A percentile compares a stretch with the other conserved stretches of the same genome.
phyloP scores from a whole-genome alignment of 2,113 vertebrate species.

The Butastur rufipennis region DNA sequence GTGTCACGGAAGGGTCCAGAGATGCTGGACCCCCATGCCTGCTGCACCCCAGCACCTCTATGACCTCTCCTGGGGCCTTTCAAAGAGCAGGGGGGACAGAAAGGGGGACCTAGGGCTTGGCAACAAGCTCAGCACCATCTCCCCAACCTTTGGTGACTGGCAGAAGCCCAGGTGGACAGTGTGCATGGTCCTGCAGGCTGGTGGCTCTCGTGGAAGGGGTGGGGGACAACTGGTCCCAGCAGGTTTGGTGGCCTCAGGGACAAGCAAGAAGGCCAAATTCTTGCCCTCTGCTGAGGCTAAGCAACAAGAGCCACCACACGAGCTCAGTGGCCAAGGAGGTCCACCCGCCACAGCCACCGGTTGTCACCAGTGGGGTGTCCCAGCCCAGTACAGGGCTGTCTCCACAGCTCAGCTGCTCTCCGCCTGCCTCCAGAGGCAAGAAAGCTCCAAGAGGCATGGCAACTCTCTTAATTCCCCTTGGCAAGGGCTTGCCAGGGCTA shows the following conservation, averaged over 20 bases:
- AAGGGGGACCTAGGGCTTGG: neutral
- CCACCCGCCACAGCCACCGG: rapidly evolving
- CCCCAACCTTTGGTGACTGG: too few species aligned
- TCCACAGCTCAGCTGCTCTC: neutral
- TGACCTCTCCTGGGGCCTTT: neutral
- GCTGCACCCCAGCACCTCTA: neutral
- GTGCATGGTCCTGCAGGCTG: neutral
- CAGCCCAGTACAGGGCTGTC: neutral
- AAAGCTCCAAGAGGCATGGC: neutral
- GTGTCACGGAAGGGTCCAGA: neutral
- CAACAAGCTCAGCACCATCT: neutral
- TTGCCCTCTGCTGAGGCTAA: neutral
- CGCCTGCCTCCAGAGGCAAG: neutral
- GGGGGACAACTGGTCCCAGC: neutral
- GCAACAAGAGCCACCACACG: too few species aligned
- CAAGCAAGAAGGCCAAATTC: too few species aligned
- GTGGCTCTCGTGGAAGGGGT: neutral
- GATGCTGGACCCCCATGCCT: too few species aligned
- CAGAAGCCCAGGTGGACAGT: neutral
- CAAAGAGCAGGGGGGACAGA: neutral
- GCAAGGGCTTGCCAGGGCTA: neutral
- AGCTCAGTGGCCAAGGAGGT: neutral
- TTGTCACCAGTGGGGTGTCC: too few species aligned
- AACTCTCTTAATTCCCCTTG: neutral
- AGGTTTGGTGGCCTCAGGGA: neutral